Evolutionary conservation across 2,797 vertebrate genomes (phyloP).

Genomic region (Antrozous pallidus): DNA sequence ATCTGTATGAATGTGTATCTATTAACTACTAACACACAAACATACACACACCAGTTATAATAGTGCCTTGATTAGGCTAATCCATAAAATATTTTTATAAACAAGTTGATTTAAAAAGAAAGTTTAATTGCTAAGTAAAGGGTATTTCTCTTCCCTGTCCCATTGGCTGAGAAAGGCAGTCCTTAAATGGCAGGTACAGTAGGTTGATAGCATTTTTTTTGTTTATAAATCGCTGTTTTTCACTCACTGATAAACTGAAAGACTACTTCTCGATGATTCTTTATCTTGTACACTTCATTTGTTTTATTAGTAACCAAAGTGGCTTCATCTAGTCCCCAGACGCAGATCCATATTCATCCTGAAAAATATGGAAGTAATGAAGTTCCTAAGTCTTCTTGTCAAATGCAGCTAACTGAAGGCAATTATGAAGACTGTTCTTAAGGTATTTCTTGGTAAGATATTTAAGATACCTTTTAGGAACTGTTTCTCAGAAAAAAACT

Average conservation of each 20-base stretch:
- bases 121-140: not conserved
- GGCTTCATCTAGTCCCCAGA: not conserved
- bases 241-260: not conserved
- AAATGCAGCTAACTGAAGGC: not conserved
- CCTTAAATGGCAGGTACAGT: not conserved
- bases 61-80: not conserved
- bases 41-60: not conserved
- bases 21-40: not conserved
- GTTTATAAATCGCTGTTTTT: not conserved
- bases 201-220: not conserved
- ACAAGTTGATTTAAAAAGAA: not conserved
- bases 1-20: not conserved
- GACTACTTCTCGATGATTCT: not conserved
- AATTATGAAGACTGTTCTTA: not conserved
- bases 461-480: not conserved
- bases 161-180: not conserved
- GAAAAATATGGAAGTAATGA: not conserved
- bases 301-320: not conserved
- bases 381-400: not conserved
- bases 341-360: not conserved
- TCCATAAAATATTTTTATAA: not conserved
- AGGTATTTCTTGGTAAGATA: not conserved
- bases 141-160: not conserved
- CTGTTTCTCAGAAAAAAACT: not conserved
- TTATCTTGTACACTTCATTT: not conserved